These are phyloP conservation scores for Nothura maculosa DNA, from an alignment of 2,797 vertebrate species.

Conservation along the genomic window DNA sequence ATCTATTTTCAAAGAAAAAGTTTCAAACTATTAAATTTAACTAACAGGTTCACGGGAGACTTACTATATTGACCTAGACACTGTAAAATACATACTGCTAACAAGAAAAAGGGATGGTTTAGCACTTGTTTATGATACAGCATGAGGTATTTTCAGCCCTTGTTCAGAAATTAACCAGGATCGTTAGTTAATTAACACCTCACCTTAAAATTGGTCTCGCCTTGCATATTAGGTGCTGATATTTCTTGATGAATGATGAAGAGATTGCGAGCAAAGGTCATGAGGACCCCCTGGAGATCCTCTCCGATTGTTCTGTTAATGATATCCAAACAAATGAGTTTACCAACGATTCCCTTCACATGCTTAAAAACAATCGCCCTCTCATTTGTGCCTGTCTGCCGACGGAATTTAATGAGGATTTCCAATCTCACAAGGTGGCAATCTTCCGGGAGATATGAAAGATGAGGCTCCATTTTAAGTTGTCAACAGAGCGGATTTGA, in stretches of 20 bases:
- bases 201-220: constrained; percentile 99
- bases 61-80: constrained; percentile 74
- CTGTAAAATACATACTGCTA: constrained; percentile 67
- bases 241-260: constrained; percentile 99
- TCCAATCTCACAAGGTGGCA: constrained; percentile 89
- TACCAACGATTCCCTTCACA: constrained; percentile 91
- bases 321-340: constrained; percentile 97
- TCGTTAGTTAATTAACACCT: constrained; percentile 94
- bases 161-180: constrained; percentile 85
- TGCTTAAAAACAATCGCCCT: constrained; percentile 92
- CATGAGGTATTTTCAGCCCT: constrained; percentile 84
- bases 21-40: constrained; percentile 84
- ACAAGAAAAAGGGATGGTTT: constrained; percentile 74
- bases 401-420: constrained; percentile 93
- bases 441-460: constrained; percentile 91
- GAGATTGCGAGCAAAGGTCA: constrained; percentile 99
- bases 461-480: constrained; percentile 88
- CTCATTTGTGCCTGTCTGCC: constrained; percentile 90
- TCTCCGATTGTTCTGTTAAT: constrained; percentile 95
- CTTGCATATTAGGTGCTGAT: constrained; percentile 95
- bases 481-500: constrained; percentile 87
- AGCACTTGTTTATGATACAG: constrained; percentile 84
- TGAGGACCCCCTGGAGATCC: constrained; percentile 94
- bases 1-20: constrained; percentile 80
- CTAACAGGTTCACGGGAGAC: constrained; percentile 80